These are phyloP conservation scores for Tetramorium alpestre DNA, from an alignment of 1,140 invertebrate species.

Conservation along the genomic window DNA sequence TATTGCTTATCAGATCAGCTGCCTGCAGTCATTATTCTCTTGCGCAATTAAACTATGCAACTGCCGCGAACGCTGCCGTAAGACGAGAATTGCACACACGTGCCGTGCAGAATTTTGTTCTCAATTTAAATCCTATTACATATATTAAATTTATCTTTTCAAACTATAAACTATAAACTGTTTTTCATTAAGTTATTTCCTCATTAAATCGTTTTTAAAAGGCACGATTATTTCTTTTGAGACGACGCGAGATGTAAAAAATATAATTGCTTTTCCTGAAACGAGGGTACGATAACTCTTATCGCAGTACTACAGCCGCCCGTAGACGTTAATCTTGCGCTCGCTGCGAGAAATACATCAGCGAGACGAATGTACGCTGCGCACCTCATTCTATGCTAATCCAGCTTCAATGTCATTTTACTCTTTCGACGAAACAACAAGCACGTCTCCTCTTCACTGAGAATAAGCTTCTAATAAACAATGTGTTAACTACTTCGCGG, in stretches of 20 bases:
- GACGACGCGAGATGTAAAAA: background rate
- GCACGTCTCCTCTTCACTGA: background rate
- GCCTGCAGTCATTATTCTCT: conserved; percentile 12
- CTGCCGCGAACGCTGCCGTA: background rate
- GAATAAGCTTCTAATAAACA: conserved; percentile 22
- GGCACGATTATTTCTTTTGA: background rate
- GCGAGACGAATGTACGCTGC: conserved; percentile 22
- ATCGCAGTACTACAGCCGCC: conserved; percentile 27
- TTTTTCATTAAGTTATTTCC: background rate
- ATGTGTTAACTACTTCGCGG: background rate
- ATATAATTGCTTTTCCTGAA: conserved; percentile 38
- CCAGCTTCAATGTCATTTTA: conserved; percentile 29
- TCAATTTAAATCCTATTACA: background rate
- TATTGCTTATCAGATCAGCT: conserved; percentile 39
- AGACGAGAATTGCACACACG: background rate
- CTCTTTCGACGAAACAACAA: background rate
- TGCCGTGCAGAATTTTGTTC: background rate
- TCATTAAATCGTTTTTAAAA: background rate
- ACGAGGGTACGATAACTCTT: conserved; percentile 26
- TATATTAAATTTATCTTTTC: background rate
- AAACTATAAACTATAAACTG: background rate
- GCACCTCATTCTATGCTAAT: conserved; percentile 11
- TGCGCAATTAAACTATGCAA: conserved; percentile 19
- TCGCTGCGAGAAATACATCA: conserved; percentile 18
- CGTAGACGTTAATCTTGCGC: conserved; percentile 47